Base-by-base conservation (phyloP, 2,113 vertebrate species). In the Callaeas wilsoni region DNA sequence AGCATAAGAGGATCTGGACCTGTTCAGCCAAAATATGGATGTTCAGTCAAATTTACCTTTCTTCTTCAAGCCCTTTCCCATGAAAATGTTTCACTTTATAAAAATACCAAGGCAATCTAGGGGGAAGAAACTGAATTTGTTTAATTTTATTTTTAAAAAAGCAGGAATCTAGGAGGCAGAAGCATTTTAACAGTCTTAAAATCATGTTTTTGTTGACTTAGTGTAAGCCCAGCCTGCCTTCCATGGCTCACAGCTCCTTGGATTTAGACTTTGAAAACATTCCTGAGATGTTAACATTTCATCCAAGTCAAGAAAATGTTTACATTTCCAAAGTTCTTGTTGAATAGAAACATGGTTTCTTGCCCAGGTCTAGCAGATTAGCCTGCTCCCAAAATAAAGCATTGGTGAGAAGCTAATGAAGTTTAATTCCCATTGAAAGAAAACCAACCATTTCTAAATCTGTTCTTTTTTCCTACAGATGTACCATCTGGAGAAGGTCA, bases 311-410 rank as follows among this genome's bases (percentile, higher is more conserved):
- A 90, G 59, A 80, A 92, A 86, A 86, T 44, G 59, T 90, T 92
- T 93, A 89, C 33, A 84, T 90, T 92, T 94, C 35, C 50, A 74
- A 93, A 90, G 64, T 55, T 86, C 25, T 53, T 8, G 0, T 26
- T 90, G 71, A 95, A 92, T 70, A 52, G 76, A 92, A 92, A 67
- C 30, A 56, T 63, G 56, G 9, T 94, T 93, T 93, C 71, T 78
- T 92, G 42, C 69, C 76, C 52, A 92, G 83, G 91, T 89, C 89
- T 89, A 89, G 76, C 73, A 93, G 68, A 93, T 84, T 89, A 90
- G 52, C 29, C 42, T 74, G 56, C 47, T 81, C 39, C 59, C 68
- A 78, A 89, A 94, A 84, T 55, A 90, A 89, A 90, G 17, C 87
- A 78, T 3, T 59, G 75, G 67, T 16, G 2, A 96, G 75, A 70